Percentiles rank a stretch among this genome's conserved stretches.
Evolutionary conservation across 1,140 invertebrate genomes (phyloP).

Genomic region (Armadillidium nasatum): DNA sequence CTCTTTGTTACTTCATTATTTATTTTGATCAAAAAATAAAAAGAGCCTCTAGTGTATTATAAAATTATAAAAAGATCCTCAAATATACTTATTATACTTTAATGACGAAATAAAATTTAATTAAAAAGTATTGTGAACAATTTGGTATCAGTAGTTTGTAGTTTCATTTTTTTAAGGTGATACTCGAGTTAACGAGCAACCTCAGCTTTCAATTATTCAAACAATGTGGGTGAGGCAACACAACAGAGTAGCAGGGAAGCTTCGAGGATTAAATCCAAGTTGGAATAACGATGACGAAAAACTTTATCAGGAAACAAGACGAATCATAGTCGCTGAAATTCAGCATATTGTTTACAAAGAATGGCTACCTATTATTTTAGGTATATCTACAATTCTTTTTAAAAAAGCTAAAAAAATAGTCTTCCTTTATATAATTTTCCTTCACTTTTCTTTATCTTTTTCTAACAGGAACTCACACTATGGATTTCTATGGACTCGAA

Average conservation of each 20-base stretch:
- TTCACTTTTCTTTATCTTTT: no score
- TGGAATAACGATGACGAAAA: constrained; percentile 78
- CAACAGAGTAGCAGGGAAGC: constrained; percentile 62
- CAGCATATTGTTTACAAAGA: constrained; percentile 55
- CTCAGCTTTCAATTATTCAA: constrained; percentile 57
- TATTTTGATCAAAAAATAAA: no score
- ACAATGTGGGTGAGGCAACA: constrained; percentile 61
- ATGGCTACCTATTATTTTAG: constrained; percentile 49
- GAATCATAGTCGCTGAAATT: constrained; percentile 48
- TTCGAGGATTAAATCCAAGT: constrained; percentile 71
- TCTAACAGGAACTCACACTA: constrained; percentile 12
- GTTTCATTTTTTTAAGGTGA: constrained; percentile 49
- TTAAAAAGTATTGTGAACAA: no score
- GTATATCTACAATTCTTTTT: constrained; percentile 8
- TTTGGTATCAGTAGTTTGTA: no score
- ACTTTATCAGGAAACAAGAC: constrained; percentile 50
- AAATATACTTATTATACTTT: no score
- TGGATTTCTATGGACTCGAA: constrained; percentile 36
- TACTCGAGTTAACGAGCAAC: constrained; percentile 56
- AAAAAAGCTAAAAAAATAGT: no score
- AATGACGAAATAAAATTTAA: no score
- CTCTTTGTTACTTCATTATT: no score
- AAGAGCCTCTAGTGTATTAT: no score
- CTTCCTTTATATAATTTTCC: no score
- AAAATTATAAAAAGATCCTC: no score